Evolutionary conservation across 2,797 vertebrate species (phyloP).

Genomic region (Urocyon cinereoargenteus): DNA sequence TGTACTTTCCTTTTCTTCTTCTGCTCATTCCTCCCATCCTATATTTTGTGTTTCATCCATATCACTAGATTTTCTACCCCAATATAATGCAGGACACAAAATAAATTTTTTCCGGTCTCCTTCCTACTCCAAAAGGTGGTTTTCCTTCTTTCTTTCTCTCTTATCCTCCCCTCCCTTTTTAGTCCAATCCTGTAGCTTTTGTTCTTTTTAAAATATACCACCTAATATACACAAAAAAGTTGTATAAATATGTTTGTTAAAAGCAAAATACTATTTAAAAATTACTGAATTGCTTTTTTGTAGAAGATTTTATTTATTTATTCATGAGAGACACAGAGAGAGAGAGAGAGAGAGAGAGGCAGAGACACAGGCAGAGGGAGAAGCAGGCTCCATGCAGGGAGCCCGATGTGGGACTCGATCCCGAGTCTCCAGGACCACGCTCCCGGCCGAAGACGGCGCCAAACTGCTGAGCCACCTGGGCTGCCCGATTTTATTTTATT

Average conservation of each 20-base stretch:
- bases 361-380: no score
- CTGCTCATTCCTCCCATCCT: neutral
- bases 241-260: neutral
- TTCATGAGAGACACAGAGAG: no score
- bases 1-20: neutral
- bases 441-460: no score
- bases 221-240: neutral
- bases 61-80: neutral
- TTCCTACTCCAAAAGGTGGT: neutral
- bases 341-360: no score
- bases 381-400: no score
- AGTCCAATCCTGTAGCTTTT: neutral
- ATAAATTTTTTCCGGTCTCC: neutral
- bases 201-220: neutral
- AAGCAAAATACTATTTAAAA: neutral
- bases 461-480: no score
- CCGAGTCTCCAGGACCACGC: no score
- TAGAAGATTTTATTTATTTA: neutral
- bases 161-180: neutral
- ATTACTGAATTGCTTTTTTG: neutral
- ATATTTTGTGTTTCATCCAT: slow-evolving; percentile 6
- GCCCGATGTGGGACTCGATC: no score
- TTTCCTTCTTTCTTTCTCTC: neutral
- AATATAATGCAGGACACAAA: neutral
- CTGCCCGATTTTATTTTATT: no score